phyloP scores from a whole-genome alignment of 2,888 invertebrate genomes.

The Catocala nupta region DNA sequence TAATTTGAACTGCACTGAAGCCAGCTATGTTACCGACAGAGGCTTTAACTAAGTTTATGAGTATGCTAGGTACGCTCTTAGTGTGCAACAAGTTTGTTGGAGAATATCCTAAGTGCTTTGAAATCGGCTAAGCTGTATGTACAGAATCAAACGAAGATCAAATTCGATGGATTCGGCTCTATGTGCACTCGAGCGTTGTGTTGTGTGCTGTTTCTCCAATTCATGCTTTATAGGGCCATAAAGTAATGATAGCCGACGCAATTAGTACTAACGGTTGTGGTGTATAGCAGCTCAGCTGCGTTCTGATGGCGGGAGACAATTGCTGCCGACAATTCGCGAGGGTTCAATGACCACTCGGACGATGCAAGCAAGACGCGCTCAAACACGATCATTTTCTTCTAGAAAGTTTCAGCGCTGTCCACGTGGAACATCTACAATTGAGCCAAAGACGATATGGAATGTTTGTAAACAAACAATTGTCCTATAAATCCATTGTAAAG shows the following conservation, averaged over 20 bases:
- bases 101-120: constrained; percentile 82
- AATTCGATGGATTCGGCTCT: constrained; percentile 11
- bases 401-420: constrained; percentile 49
- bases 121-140: constrained; percentile 76
- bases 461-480: no score
- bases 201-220: constrained; percentile 38
- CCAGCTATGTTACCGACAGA: constrained; percentile 78
- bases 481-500: no score
- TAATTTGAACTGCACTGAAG: constrained; percentile 81
- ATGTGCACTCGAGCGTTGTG: constrained; percentile 31
- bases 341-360: constrained; percentile 75
- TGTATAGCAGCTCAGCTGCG: constrained; percentile 68
- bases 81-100: constrained; percentile 83
- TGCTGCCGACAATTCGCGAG: constrained; percentile 73
- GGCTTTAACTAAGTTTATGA: constrained; percentile 85
- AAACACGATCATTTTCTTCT: constrained; percentile 54
- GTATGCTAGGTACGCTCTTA: constrained; percentile 80
- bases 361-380: constrained; percentile 58
- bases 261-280: constrained; percentile 74
- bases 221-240: constrained; percentile 64
- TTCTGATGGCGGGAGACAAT: constrained; percentile 71
- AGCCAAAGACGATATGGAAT: constrained; percentile 10
- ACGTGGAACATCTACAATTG: constrained; percentile 43
- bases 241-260: constrained; percentile 68
- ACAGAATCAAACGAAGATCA: no score